Evolutionary conservation across 2,888 invertebrate species (phyloP).

Genomic region (Entomobrya multifasciata): DNA sequence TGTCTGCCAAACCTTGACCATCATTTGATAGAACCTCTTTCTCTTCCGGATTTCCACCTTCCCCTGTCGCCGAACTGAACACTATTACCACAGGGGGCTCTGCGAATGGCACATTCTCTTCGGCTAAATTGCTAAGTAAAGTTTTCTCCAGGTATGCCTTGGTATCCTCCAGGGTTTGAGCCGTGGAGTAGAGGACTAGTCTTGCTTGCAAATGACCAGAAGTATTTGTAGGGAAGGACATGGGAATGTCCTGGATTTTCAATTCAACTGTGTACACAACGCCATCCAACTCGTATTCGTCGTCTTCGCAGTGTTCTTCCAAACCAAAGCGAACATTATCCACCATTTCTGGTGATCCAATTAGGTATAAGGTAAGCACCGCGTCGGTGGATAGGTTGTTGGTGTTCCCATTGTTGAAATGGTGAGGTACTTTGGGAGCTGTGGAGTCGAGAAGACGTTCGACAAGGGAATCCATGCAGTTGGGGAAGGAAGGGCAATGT

Average conservation of each 20-base stretch:
- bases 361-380: constrained; percentile 78
- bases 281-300: constrained; percentile 91
- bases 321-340: constrained; percentile 77
- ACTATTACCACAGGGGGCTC: constrained; percentile 79
- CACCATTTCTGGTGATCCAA: constrained; percentile 77
- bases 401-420: constrained; percentile 77
- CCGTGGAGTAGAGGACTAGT: constrained; percentile 88
- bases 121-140: constrained; percentile 92
- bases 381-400: constrained; percentile 79
- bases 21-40: constrained; percentile 76
- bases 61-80: constrained; percentile 73
- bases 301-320: constrained; percentile 91
- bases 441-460: constrained; percentile 78
- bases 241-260: constrained; percentile 77
- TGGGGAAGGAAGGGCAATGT: constrained; percentile 94
- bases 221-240: constrained; percentile 76
- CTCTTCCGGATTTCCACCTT: constrained; percentile 74
- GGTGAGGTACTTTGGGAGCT: constrained; percentile 79
- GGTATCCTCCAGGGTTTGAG: constrained; percentile 95
- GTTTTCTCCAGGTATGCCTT: constrained; percentile 95
- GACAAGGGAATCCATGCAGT: constrained; percentile 88
- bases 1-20: constrained; percentile 78
- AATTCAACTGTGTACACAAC: constrained; percentile 90
- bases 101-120: constrained; percentile 88
- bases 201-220: constrained; percentile 77